Base-by-base conservation (phyloP, 2,797 vertebrate species). In the Garrulus glandarius region DNA sequence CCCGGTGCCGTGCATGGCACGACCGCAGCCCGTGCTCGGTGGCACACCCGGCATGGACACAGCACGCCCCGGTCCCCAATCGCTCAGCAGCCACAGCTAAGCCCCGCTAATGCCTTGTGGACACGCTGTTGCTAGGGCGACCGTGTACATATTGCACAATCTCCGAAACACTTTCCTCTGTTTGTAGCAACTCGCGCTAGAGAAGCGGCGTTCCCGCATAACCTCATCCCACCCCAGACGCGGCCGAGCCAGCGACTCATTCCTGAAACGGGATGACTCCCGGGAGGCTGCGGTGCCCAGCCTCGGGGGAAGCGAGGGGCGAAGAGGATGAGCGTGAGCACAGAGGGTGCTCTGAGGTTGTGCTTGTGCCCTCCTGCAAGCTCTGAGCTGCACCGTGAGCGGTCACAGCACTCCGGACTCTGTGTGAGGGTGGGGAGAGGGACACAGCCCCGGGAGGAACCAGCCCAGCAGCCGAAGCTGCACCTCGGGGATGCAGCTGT, bases 121-220 rank as follows among this genome's bases (percentile, higher is more conserved):
- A 60, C 87, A 1, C 2, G 41, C 91, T 13, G 95, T 97, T 95
- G 92, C 95, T 36, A 37, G 7, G 93, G 93, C 90, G 70, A 97
- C 95, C 10, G 32, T 69, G 53, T 70, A 96, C 94, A 95, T 37
- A 94, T 96, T 97, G 93, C 96, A 59, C 93, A 96, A 96, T 65
- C 91, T 34, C 94, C 12, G 89, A 95, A 95, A 97, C 93, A 94
- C 93, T 87, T 80, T 87, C 69, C 61, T 94, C 83, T 96, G 95
- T 96, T 96, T 92, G 85, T 97, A 97, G 94, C 96, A 97, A 97
- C 93, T 96, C 32, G 50, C 5, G 52, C 76, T 65, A 9, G 69
- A 92, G 87, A 12, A 94, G 64, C 89, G 18, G 65, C 23, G 26
- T 44, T 92, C 76, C 63, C 13, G 43, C 76, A 59, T 95, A 87